Evolutionary conservation across 2,797 vertebrate genomes (phyloP), one percentile per base, ranked within the genome.

Genomic region (Diglossa cyanea): DNA sequence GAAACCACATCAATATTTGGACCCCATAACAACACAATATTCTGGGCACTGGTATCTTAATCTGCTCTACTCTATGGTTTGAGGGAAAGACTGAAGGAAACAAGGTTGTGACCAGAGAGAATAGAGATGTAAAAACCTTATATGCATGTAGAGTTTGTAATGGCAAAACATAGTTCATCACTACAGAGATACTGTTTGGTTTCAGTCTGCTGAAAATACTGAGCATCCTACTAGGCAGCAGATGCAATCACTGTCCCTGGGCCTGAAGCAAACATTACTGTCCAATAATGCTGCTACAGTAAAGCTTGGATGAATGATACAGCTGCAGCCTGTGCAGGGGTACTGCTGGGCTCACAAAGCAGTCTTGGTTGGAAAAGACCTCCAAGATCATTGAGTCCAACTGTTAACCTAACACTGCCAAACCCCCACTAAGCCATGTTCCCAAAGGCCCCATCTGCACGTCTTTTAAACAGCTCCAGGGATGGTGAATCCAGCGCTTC

Each of bases 71-170:
- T 80, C 1, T 18, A 8, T 5, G 25, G 26, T 51, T 53, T 60
- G 50, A 86, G 66, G 47, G 47, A 20, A 84, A 66, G 57, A 78
- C 26, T 23, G 30, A 90, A 61, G 26, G 31, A 93, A 86, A 61
- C 39, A 45, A 28, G n/a, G 16, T 60, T 73, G 57, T n/a, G 50
- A 39, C 65, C 50, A 57, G 40, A 60, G 26, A 73, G 37, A 77
- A 74, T 0, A 65, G 19, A 70, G 51, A 47, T 1, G 1, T 42
- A 48, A 42, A 85, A 84, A 62, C 21, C 17, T 80, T 47, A 11
- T 4, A 54, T 3, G 2, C 2, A 1, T 17, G 3, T 4, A 14
- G 37, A 21, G 35, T 54, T 79, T 3, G 4, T 61, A 85, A 61
- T 16, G 18, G 54, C 31, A 78, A 70, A 86, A 37, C 51, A 71